Evolutionary conservation across 2,888 invertebrate species (phyloP), one percentile per base, ranked within the genome.

Genomic region (Opisthograptis luteolata): DNA sequence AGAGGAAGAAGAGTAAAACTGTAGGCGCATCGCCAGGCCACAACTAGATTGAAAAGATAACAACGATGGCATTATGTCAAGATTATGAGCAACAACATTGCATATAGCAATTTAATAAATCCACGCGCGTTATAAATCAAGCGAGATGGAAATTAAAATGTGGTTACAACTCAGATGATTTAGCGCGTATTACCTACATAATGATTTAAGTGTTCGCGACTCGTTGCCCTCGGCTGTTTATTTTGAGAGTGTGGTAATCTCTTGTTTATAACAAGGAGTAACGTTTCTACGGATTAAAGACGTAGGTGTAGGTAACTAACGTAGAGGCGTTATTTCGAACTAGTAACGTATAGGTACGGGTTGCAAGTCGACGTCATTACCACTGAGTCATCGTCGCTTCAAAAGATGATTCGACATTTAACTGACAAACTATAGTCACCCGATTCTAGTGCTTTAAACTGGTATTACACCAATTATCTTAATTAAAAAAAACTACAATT

Each of bases 31-130:
- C n/a, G n/a, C n/a, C n/a, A n/a, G n/a, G n/a, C n/a, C n/a, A n/a
- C n/a, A n/a, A n/a, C n/a, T n/a, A 5, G 13, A 14, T 30, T 15
- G 8, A 31, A 31, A 31, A n/a, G 2, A 27, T 31, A 31, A 17
- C 20, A 20, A 13, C 13, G 5, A 10, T 9, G 10, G 10, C 15
- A 32, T 34, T 41, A 15, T 24, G 17, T 32, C 10, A 34, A 17
- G 17, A 42, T 32, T 42, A 44, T 47, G 13, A 49, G 31, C 20
- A 52, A 41, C 52, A 36, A 10, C 10, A 43, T 44, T 55, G 47
- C 50, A 57, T 37, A 39, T 43, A 49, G 36, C 52, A 45, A 50
- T 55, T 48, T 55, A 54, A 55, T 55, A 55, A 60, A 51, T 49
- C 49, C 36, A 19, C 43, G 27, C 30, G 24, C 9, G 19, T 20